phyloP scores from a whole-genome alignment of 2,113 vertebrate genomes.

The Melanerpes aurifrons region DNA sequence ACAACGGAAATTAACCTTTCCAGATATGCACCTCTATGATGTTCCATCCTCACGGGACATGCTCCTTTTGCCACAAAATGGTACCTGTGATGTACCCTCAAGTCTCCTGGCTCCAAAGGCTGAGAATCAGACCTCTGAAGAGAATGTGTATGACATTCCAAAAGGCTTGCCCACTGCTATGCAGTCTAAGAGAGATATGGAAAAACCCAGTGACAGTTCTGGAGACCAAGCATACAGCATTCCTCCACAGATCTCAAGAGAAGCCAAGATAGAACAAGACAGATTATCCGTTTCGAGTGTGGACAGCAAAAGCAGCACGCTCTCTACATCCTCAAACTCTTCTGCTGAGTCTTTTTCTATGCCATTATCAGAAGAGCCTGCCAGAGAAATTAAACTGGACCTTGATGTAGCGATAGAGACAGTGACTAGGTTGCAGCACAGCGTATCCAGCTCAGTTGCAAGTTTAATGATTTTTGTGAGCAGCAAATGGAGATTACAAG shows the following conservation, averaged over 20 bases:
- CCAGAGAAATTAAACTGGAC: conserved; percentile 77
- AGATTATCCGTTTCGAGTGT: conserved; percentile 38
- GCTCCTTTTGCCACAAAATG: background rate
- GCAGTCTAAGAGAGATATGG: background rate
- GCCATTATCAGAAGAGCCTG: conserved; percentile 76
- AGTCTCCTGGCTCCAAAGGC: conserved; percentile 58
- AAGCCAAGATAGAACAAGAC: conserved; percentile 27
- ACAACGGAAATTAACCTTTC: conserved; percentile 20
- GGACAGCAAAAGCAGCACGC: conserved; percentile 78
- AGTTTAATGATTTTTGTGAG: conserved; percentile 92
- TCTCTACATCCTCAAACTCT: conserved; percentile 78
- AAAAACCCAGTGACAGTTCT: background rate
- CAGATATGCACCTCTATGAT: conserved; percentile 49
- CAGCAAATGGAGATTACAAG: conserved; percentile 86
- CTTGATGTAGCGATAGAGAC: conserved; percentile 79
- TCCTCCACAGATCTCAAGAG: background rate
- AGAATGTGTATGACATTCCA: conserved; percentile 79
- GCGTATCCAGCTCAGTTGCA: conserved; percentile 78
- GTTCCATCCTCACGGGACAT: conserved; percentile 40
- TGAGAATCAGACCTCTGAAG: conserved; percentile 65
- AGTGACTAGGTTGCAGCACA: conserved; percentile 81
- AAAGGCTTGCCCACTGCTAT: background rate
- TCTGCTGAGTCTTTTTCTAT: conserved; percentile 68
- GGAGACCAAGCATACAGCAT: background rate
- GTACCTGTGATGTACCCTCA: conserved; percentile 45